A percentile compares a stretch with the other conserved stretches of the same genome.
These are phyloP conservation scores for Philaethria dido DNA, from an alignment of 2,888 invertebrate species.

Conservation along the genomic window DNA sequence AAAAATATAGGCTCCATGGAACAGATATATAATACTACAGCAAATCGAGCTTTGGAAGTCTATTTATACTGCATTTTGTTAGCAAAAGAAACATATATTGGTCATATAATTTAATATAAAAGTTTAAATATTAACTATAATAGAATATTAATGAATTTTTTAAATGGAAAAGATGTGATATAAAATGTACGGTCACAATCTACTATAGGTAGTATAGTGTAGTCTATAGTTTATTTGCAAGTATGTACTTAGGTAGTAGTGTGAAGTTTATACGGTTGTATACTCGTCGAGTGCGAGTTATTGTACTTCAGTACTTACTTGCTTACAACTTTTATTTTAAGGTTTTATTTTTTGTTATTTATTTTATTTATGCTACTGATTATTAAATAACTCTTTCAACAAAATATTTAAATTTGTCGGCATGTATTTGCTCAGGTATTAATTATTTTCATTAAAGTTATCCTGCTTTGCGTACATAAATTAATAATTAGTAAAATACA, in stretches of 20 bases:
- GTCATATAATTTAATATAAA: no score
- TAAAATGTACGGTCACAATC: no score
- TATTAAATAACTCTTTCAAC: conserved; percentile 30
- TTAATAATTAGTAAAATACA: conserved; percentile 18
- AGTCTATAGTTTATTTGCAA: not conserved
- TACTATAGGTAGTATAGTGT: not conserved
- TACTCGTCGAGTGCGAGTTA: conserved; percentile 17
- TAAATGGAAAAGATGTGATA: no score
- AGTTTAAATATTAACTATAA: no score
- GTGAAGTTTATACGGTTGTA: conserved; percentile 12
- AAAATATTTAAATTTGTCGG: conserved; percentile 64
- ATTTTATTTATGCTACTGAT: conserved; percentile 23
- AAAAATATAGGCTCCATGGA: not conserved
- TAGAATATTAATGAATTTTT: no score
- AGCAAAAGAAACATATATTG: no score
- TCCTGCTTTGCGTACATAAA: conserved; percentile 7
- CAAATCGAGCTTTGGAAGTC: not conserved
- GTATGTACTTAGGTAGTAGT: no score
- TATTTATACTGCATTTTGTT: not conserved
- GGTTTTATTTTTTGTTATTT: conserved; percentile 23
- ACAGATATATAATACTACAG: not conserved
- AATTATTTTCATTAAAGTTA: conserved; percentile 15
- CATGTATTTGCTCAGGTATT: conserved; percentile 74
- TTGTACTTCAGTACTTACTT: conserved; percentile 20
- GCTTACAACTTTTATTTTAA: conserved; percentile 23